Percentiles rank a stretch among this genome's conserved stretches.
These are phyloP conservation scores for Anoplophora glabripennis DNA, from an alignment of 1,140 invertebrate genomes.

Conservation along the genomic window DNA sequence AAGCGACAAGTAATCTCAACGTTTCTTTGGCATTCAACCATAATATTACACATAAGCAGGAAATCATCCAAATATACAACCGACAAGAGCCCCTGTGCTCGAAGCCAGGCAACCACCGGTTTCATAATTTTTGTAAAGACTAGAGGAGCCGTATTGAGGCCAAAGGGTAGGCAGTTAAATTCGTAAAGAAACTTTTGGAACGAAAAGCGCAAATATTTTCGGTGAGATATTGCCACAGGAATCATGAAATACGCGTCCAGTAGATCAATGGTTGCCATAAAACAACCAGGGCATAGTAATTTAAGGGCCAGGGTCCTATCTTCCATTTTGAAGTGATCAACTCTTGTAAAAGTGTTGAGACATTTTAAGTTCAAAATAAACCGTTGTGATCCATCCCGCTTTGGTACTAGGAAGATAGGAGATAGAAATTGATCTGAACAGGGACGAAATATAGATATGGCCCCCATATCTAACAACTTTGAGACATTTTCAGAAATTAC, in stretches of 20 bases:
- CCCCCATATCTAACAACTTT: no score
- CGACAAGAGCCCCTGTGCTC: constrained; percentile 11
- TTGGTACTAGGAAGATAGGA: constrained; percentile 8
- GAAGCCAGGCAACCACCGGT: constrained; percentile 10
- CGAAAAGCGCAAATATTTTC: constrained; percentile 33
- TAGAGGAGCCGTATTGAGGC: constrained; percentile 21
- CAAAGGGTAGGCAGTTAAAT: constrained; percentile 30
- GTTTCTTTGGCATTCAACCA: neutral
- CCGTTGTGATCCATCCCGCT: constrained; percentile 31
- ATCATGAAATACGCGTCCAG: constrained; percentile 41
- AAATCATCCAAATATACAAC: constrained; percentile 27
- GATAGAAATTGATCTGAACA: no score
- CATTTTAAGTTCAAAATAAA: constrained; percentile 41
- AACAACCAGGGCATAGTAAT: constrained; percentile 26
- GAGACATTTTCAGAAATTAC: no score
- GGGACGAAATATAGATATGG: no score
- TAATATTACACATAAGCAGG: constrained; percentile 11
- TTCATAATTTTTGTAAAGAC: constrained; percentile 31
- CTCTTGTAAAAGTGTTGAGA: constrained; percentile 34
- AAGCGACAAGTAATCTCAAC: neutral
- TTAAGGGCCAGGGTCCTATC: constrained; percentile 4
- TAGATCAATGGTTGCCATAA: constrained; percentile 35
- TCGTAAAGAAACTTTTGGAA: constrained; percentile 30
- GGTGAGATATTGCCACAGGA: constrained; percentile 15
- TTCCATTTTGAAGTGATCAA: constrained; percentile 31